Conservation (phyloP, 1,140 invertebrate species). For the Lucilia cuprina region DNA sequence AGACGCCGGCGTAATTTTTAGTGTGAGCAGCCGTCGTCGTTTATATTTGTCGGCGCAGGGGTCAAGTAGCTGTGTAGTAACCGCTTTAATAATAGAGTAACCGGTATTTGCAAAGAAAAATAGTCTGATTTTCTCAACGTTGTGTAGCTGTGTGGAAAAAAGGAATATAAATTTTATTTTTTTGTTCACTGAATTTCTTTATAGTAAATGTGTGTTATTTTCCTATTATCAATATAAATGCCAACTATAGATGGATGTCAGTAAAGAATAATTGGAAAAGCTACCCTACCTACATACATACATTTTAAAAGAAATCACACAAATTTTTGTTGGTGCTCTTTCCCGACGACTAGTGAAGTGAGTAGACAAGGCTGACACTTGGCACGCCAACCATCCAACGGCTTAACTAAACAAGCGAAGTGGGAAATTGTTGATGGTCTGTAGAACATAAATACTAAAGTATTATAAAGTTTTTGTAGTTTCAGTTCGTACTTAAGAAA, state of each 20-base stretch:
- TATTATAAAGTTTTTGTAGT: neutral
- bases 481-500: neutral
- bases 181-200: neutral
- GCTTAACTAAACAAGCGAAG: neutral
- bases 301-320: neutral
- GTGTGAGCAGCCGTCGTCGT: neutral
- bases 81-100: neutral
- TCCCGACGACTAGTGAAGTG: neutral
- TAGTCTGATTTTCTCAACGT: neutral
- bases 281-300: neutral
- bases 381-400: constrained; percentile 1
- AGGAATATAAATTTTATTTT: neutral
- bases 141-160: neutral
- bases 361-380: neutral
- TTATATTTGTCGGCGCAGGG: too few relatives aligned
- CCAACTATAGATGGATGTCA: neutral
- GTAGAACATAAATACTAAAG: neutral
- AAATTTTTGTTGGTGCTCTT: neutral
- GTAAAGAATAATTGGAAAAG: neutral
- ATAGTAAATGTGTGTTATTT: neutral
- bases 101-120: neutral
- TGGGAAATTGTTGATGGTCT: neutral
- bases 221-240: neutral
- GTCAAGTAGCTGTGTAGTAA: neutral
- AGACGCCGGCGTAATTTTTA: neutral